These are phyloP conservation scores for Euzetes globulus DNA, from an alignment of 2,888 invertebrate genomes.

Conservation along the genomic window DNA sequence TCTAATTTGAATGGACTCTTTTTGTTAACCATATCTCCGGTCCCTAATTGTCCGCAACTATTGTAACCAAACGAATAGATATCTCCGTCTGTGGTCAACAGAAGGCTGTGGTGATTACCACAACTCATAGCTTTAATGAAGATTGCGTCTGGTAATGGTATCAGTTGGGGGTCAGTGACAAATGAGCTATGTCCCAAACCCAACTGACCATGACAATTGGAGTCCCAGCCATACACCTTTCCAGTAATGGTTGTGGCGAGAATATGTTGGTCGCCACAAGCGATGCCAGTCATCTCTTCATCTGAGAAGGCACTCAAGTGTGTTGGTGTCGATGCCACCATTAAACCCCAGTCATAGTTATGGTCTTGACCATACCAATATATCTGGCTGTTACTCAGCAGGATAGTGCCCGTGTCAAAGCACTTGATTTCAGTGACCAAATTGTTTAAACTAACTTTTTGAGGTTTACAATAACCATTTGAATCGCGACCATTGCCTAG, in stretches of 20 bases:
- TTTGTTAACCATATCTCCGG: too few relatives aligned
- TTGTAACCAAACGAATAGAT: constrained; percentile 15
- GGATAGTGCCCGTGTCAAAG: too few relatives aligned
- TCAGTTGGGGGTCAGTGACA: neutral
- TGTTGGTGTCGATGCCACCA: neutral
- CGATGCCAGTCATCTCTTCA: neutral
- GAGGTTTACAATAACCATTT: neutral
- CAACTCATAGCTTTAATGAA: neutral
- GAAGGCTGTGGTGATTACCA: neutral
- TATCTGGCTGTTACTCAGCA: too few relatives aligned
- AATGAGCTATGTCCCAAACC: constrained; percentile 46
- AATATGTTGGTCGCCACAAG: constrained; percentile 44
- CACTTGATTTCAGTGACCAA: neutral
- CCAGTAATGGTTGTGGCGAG: constrained; percentile 47
- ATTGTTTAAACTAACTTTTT: neutral
- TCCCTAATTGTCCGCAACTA: neutral
- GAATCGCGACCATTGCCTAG: constrained; percentile 10
- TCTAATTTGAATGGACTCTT: too few relatives aligned
- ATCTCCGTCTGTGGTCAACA: neutral
- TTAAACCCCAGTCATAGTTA: too few relatives aligned
- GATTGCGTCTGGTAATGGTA: neutral
- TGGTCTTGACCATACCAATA: too few relatives aligned
- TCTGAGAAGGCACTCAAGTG: neutral
- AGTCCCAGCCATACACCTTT: constrained; percentile 62
- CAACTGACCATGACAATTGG: constrained; percentile 59